A percentile compares a stretch with the other conserved stretches of the same genome.
phyloP scores from a whole-genome alignment of 2,113 vertebrate species.

The Brachirus orientalis region DNA sequence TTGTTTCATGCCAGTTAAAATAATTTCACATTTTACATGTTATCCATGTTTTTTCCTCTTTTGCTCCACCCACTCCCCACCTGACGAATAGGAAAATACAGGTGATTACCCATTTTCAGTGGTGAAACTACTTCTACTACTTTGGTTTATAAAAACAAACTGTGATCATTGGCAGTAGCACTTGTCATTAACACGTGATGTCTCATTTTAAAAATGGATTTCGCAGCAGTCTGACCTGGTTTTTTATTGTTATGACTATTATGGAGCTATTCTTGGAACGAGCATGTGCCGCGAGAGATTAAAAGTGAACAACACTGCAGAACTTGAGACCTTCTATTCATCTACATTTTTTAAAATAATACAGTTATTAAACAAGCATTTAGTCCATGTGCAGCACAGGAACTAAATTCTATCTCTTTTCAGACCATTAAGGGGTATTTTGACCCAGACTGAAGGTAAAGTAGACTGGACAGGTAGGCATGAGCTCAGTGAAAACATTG shows the following conservation, averaged over 20 bases:
- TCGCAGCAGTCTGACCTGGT: neutral
- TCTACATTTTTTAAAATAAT: too few species aligned
- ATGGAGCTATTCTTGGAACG: neutral
- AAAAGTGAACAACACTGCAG: too few species aligned
- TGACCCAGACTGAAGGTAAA: too few species aligned
- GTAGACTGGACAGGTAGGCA: too few species aligned
- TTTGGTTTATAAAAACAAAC: slow-evolving; percentile 11
- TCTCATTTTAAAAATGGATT: neutral
- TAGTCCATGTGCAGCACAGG: too few species aligned
- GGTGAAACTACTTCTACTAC: slow-evolving; percentile 35
- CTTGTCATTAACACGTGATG: too few species aligned
- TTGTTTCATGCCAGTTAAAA: too few species aligned
- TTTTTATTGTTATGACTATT: neutral
- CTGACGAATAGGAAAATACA: slow-evolving; percentile 62
- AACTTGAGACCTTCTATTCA: too few species aligned
- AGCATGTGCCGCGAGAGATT: neutral
- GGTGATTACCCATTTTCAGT: slow-evolving; percentile 66
- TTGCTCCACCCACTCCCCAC: slow-evolving; percentile 40
- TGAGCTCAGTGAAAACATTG: too few species aligned
- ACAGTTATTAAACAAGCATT: too few species aligned
- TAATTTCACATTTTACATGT: slow-evolving; percentile 25
- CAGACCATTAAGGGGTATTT: too few species aligned
- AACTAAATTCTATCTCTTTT: too few species aligned
- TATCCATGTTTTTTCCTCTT: slow-evolving; percentile 61
- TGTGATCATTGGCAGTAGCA: slow-evolving; percentile 45